phyloP scores from a whole-genome alignment of 1,140 invertebrate genomes.

The Penaeus vannamei region DNA sequence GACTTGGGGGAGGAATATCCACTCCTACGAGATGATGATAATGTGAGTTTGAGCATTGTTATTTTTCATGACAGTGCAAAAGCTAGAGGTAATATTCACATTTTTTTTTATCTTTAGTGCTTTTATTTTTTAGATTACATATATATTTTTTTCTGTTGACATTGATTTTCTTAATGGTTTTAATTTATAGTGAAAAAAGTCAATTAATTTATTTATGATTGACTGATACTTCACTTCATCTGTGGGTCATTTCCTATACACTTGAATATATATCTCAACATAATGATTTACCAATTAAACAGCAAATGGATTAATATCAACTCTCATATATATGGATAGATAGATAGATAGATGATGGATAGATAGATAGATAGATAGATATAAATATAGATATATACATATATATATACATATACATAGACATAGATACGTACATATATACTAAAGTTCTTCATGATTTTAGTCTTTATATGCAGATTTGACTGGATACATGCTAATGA shows the following conservation, averaged over 20 bases:
- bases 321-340: too few species aligned
- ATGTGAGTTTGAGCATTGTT: neutral
- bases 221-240: too few species aligned
- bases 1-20: neutral
- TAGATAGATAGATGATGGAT: too few species aligned
- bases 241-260: too few species aligned
- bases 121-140: neutral
- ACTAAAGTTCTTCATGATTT: neutral
- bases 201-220: too few species aligned
- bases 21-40: neutral
- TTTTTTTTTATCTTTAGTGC: neutral
- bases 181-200: too few species aligned
- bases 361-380: too few species aligned
- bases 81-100: neutral
- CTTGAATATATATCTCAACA: neutral
- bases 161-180: too few species aligned
- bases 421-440: too few species aligned
- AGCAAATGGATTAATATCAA: too few species aligned
- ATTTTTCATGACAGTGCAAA: neutral
- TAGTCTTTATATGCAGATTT: constrained; percentile 52
- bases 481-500: constrained; percentile 45
- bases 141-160: neutral
- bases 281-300: neutral
- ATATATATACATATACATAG: too few species aligned
- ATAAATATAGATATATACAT: too few species aligned